A percentile compares a stretch with the other conserved stretches of the same genome.
Conservation (phyloP, 1,140 invertebrate species). For the Lordiphosa stackelbergi region DNA sequence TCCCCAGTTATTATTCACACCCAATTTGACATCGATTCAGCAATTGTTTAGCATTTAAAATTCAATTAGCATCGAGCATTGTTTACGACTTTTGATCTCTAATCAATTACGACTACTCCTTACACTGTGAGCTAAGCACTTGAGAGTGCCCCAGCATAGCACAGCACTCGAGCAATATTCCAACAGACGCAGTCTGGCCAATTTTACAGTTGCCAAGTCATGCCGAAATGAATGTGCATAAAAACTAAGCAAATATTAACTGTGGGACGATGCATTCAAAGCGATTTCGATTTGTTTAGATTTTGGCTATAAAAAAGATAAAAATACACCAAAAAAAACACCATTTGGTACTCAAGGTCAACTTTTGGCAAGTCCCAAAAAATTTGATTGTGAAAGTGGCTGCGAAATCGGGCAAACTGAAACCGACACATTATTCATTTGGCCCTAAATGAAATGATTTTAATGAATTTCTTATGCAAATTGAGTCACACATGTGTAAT, state of each 20-base stretch:
- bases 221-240: conserved; percentile 59
- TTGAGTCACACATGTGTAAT: conserved; percentile 43
- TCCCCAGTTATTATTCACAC: conserved; percentile 16
- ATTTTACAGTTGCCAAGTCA: conserved; percentile 55
- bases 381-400: conserved; percentile 58
- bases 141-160: conserved; percentile 7
- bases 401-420: conserved; percentile 46
- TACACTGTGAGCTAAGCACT: conserved; percentile 17
- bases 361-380: conserved; percentile 11
- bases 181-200: conserved; percentile 5
- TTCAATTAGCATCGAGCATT: conserved; percentile 55
- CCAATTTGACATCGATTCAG: conserved; percentile 2
- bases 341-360: conserved; percentile 54
- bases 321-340: conserved; percentile 9
- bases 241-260: conserved; percentile 51
- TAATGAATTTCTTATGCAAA: conserved; percentile 57
- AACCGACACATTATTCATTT: conserved; percentile 31
- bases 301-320: conserved; percentile 30
- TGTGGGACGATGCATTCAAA: conserved; percentile 44
- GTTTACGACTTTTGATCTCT: conserved; percentile 40
- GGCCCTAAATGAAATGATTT: conserved; percentile 50
- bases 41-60: conserved; percentile 45
- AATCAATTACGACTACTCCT: conserved; percentile 32
- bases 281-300: conserved; percentile 44
- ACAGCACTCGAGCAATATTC: conserved; percentile 26